phyloP scores from a whole-genome alignment of 2,888 invertebrate genomes.

The Cancer borealis region DNA sequence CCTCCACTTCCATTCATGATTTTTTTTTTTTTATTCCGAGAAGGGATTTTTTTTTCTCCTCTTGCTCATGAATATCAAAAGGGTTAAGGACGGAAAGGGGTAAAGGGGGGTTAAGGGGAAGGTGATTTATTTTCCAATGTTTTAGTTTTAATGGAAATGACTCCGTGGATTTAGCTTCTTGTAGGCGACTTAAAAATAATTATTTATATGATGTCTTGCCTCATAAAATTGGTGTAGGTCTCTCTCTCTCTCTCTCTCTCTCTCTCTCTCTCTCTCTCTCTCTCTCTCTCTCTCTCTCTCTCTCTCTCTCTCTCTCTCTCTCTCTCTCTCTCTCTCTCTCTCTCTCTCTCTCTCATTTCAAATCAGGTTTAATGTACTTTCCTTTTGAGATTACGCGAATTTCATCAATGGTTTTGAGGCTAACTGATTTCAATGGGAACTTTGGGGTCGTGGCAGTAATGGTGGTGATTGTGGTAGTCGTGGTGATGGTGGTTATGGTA shows the following conservation, averaged over 20 bases:
- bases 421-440: not conserved
- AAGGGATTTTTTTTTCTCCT: not conserved
- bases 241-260: not conserved
- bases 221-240: not conserved
- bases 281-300: constrained; percentile 1
- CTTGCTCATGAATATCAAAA: not conserved
- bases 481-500: not conserved
- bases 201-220: not conserved
- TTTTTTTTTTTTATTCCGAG: not conserved
- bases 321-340: too few species aligned
- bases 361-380: not conserved
- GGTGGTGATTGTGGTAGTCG: not conserved
- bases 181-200: not conserved
- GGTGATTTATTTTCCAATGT: not conserved
- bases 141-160: not conserved
- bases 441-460: not conserved
- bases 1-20: not conserved
- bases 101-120: too few species aligned
- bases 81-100: not conserved
- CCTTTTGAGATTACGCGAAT: not conserved
- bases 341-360: not conserved
- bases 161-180: not conserved
- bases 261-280: not conserved
- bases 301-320: not conserved
- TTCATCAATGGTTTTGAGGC: not conserved